Percentiles rank a stretch among this genome's conserved stretches.
Conservation (phyloP, 1,140 invertebrate genomes). For the Pogonus chalceus region DNA sequence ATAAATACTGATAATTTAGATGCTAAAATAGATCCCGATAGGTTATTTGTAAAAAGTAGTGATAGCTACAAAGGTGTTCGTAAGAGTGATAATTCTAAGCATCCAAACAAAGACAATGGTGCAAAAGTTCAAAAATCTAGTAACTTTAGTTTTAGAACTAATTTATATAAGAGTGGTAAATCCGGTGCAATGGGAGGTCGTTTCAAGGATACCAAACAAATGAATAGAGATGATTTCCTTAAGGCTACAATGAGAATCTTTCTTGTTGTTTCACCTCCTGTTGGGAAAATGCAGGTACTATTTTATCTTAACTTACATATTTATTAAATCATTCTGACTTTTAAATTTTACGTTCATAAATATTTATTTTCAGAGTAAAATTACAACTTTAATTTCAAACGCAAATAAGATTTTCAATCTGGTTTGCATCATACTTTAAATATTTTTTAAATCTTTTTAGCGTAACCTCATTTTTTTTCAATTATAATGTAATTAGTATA, state of each 20-base stretch:
- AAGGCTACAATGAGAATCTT: slow-evolving; percentile 57
- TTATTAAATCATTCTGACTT: too few species aligned
- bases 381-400: too few species aligned
- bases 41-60: slow-evolving; percentile 18
- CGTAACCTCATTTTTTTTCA: too few species aligned
- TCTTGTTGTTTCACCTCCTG: slow-evolving; percentile 52
- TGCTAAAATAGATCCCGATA: slow-evolving; percentile 17
- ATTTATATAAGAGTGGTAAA: slow-evolving; percentile 18
- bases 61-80: slow-evolving; percentile 27
- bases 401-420: too few species aligned
- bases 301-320: not conserved
- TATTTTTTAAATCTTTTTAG: too few species aligned
- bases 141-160: slow-evolving; percentile 6
- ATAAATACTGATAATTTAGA: slow-evolving; percentile 26
- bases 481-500: too few species aligned
- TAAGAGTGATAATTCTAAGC: slow-evolving; percentile 26
- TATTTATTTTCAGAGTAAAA: too few species aligned
- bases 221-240: slow-evolving; percentile 43
- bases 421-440: too few species aligned
- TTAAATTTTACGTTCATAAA: too few species aligned
- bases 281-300: slow-evolving; percentile 50
- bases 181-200: slow-evolving; percentile 17
- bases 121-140: slow-evolving; percentile 13
- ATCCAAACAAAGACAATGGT: slow-evolving; percentile 24
- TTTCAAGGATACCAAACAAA: slow-evolving; percentile 18